Conservation (phyloP, 1,140 invertebrate species). For the Pachypsylla venusta region DNA sequence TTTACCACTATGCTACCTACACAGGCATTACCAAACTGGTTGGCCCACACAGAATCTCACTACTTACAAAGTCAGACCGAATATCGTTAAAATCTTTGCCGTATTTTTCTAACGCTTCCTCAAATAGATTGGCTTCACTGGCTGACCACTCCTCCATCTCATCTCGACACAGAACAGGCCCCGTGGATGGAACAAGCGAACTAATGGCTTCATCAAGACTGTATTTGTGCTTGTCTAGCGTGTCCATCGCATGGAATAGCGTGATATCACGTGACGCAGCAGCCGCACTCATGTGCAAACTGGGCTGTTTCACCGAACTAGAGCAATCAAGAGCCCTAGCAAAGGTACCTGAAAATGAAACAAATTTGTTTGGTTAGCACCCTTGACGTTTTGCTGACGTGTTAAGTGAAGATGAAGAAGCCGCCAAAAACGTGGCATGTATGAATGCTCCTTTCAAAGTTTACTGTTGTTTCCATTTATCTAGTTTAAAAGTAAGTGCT, state of each 20-base stretch:
- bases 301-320: constrained; percentile 94
- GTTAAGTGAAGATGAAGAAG: too few relatives aligned
- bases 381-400: too few relatives aligned
- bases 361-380: too few relatives aligned
- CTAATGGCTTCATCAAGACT: constrained; percentile 81
- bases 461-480: too few relatives aligned
- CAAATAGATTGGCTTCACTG: constrained; percentile 96
- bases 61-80: constrained; percentile 88
- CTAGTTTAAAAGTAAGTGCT: too few relatives aligned
- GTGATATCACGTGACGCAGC: constrained; percentile 97
- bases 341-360: constrained; percentile 56
- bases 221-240: constrained; percentile 84
- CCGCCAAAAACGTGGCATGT: too few relatives aligned
- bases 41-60: neutral
- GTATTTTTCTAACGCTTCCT: constrained; percentile 97
- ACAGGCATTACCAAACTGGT: too few relatives aligned
- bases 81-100: constrained; percentile 99
- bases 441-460: too few relatives aligned
- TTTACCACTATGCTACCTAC: neutral
- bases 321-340: constrained; percentile 95
- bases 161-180: constrained; percentile 92
- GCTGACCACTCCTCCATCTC: constrained; percentile 99
- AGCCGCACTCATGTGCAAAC: constrained; percentile 95
- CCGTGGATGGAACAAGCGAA: constrained; percentile 84
- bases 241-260: constrained; percentile 96